Evolutionary conservation across 2,113 vertebrate genomes (phyloP).

Genomic region (Himantopus leucocephalus): DNA sequence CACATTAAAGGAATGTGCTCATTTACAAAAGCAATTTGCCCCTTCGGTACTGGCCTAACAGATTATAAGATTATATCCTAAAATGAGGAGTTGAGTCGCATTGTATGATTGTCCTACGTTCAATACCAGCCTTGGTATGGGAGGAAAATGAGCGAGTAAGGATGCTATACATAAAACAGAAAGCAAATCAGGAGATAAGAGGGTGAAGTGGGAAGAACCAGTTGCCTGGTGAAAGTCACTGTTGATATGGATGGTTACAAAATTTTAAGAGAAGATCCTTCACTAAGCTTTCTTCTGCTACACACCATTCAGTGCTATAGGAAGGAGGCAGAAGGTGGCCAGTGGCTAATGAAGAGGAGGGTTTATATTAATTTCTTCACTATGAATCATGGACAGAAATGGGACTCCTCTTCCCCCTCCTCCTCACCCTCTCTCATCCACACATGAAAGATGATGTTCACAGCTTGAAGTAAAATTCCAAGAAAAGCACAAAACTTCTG

Average conservation of each 20-base stretch:
- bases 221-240: not conserved
- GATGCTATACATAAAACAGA: not conserved
- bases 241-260: not conserved
- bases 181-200: not conserved
- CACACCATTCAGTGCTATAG: not conserved
- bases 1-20: not conserved
- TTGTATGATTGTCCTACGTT: not conserved
- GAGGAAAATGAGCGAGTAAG: not conserved
- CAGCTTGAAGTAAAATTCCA: not conserved
- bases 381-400: not conserved
- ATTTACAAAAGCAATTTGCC: not conserved
- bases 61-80: not conserved
- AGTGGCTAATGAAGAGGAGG: not conserved
- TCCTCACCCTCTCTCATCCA: not conserved
- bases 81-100: not conserved
- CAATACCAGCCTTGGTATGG: not conserved
- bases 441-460: not conserved
- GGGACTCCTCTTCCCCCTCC: not conserved
- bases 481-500: not conserved
- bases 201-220: not conserved
- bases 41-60: not conserved
- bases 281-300: not conserved
- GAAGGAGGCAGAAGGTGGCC: not conserved
- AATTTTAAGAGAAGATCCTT: not conserved
- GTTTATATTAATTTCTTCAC: not conserved